These are phyloP conservation scores for Aromia moschata DNA, from an alignment of 2,888 invertebrate genomes.

Conservation along the genomic window DNA sequence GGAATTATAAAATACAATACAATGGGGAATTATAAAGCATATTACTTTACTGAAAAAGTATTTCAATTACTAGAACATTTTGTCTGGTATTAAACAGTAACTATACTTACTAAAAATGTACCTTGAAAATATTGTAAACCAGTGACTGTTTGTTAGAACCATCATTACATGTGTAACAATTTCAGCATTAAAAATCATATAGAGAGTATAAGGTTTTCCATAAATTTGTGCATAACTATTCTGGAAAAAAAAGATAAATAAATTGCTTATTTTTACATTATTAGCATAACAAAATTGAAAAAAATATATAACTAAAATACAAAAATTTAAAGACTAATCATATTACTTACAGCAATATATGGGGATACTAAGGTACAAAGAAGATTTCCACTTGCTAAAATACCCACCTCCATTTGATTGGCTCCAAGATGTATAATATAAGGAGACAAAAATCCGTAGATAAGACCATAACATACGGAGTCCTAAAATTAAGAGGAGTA, in stretches of 20 bases:
- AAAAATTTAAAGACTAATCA: background rate
- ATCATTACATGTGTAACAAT: slow-evolving; percentile 39
- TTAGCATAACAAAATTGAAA: too few species aligned
- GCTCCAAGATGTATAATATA: slow-evolving; percentile 42
- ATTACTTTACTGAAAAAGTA: too few species aligned
- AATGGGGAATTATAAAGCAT: too few species aligned
- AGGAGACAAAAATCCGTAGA: slow-evolving; percentile 43
- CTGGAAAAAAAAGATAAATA: slow-evolving; percentile 32
- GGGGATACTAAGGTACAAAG: slow-evolving; percentile 38
- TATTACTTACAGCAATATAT: slow-evolving; percentile 38
- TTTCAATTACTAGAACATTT: too few species aligned
- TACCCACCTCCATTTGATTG: slow-evolving; percentile 37
- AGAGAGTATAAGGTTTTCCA: slow-evolving; percentile 39
- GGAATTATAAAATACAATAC: too few species aligned
- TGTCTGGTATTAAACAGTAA: too few species aligned
- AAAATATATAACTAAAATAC: too few species aligned
- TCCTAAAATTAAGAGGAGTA: slow-evolving; percentile 40
- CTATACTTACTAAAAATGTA: slow-evolving; percentile 43
- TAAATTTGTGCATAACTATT: slow-evolving; percentile 33
- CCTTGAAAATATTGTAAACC: slow-evolving; percentile 41
- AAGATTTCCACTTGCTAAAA: slow-evolving; percentile 36
- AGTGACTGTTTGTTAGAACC: slow-evolving; percentile 37
- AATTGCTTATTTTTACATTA: background rate
- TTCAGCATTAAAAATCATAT: slow-evolving; percentile 36
- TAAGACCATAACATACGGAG: slow-evolving; percentile 43